Percentiles rank a stretch among this genome's conserved stretches.
These are phyloP conservation scores for Zootermopsis nevadensis DNA, from an alignment of 2,888 invertebrate genomes.

Conservation along the genomic window DNA sequence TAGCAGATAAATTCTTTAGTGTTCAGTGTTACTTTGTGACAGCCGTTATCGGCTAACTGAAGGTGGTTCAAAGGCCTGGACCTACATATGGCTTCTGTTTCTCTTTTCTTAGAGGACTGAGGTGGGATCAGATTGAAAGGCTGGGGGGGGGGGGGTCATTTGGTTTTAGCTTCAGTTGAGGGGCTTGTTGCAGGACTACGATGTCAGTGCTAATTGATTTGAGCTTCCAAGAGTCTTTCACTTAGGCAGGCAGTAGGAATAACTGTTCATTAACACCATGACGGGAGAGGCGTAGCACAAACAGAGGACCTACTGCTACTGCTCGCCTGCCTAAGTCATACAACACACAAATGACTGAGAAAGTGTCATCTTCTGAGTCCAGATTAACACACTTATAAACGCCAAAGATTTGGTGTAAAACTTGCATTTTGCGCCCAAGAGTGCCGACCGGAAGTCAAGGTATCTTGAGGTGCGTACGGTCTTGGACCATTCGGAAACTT, in stretches of 20 bases:
- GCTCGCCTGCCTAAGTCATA: conserved; percentile 5
- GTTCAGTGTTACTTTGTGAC: neutral
- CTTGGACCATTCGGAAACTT: no score
- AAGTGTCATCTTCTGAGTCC: neutral
- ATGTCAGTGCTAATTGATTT: conserved; percentile 33
- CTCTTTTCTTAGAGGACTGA: neutral
- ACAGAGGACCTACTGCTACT: neutral
- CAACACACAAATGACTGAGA: neutral
- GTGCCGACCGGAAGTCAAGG: no score
- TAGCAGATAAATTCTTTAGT: neutral
- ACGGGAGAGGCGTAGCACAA: conserved; percentile 15
- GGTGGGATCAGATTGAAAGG: neutral
- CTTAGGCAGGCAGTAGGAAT: conserved; percentile 22
- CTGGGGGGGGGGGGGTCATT: neutral
- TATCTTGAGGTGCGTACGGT: no score
- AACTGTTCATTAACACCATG: conserved; percentile 22
- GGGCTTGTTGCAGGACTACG: conserved; percentile 14
- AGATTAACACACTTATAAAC: neutral
- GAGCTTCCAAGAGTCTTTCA: conserved; percentile 12
- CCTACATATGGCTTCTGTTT: neutral
- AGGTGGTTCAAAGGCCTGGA: neutral
- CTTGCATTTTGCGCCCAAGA: no score
- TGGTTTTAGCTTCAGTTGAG: neutral
- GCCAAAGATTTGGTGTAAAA: no score
- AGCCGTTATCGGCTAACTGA: conserved; percentile 8